Evolutionary conservation across 2,888 invertebrate species (phyloP).

Genomic region (Salpingus planirostris): DNA sequence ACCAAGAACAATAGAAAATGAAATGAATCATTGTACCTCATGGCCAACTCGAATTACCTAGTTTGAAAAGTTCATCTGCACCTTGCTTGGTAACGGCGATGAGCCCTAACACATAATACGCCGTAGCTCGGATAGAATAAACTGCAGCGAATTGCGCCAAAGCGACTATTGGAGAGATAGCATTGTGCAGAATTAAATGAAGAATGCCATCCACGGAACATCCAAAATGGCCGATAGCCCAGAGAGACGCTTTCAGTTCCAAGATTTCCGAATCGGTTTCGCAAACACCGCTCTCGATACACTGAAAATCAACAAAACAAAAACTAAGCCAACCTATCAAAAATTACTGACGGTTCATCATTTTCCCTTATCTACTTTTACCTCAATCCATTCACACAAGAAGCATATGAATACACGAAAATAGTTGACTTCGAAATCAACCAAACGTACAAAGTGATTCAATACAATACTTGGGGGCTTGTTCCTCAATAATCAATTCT

Average conservation of each 20-base stretch:
- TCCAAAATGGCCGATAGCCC: slow-evolving; percentile 81
- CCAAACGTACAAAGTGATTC: too few relatives aligned
- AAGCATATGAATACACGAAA: too few relatives aligned
- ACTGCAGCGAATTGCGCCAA: slow-evolving; percentile 74
- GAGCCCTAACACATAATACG: slow-evolving; percentile 80
- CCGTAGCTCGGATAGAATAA: slow-evolving; percentile 82
- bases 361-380: too few relatives aligned
- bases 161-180: slow-evolving; percentile 46
- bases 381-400: too few relatives aligned
- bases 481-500: too few relatives aligned
- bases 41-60: slow-evolving; percentile 46
- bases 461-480: too few relatives aligned
- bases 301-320: slow-evolving; percentile 31
- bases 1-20: neutral
- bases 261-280: slow-evolving; percentile 60
- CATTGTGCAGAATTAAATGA: slow-evolving; percentile 51
- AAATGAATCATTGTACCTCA: too few relatives aligned
- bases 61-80: slow-evolving; percentile 64
- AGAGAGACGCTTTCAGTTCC: slow-evolving; percentile 78
- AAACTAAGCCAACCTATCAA: too few relatives aligned
- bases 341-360: too few relatives aligned
- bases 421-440: too few relatives aligned
- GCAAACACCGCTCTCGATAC: slow-evolving; percentile 45
- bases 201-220: slow-evolving; percentile 69
- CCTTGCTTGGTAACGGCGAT: slow-evolving; percentile 78